Base-by-base conservation (phyloP, 1,140 invertebrate genomes). In the Pseudomyrmex dendroicus region DNA sequence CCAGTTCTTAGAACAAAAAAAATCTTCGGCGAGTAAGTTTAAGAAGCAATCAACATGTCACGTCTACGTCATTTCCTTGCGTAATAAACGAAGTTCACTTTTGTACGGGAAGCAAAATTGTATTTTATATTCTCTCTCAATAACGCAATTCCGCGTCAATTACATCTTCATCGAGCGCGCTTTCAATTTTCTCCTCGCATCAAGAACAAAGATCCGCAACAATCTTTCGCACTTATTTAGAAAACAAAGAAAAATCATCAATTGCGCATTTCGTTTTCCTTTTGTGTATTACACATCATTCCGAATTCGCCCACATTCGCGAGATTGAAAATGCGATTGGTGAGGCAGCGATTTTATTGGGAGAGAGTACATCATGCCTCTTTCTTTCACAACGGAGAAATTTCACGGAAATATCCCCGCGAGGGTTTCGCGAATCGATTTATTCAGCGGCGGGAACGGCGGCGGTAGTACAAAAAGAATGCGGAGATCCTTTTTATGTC, bases 351-450 rank as follows among this genome's bases (percentile, higher is more conserved):
- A 80, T 80, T 80, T 80, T 80, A 72, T 80, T 66, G 22, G 22
- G 20, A 72, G 12, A 17, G 20, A 72, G 12, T 72, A 13, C 44
- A 50, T 22, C 12, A 12, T 17, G 0, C 48, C n/a, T 50, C 20
- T 77, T 56, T 13, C n/a, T 68, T 15, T 61, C 15, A 2, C 22
- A n/a, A 35, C 5, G 4, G 44, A 59, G 15, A 35, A 72, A 80
- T 80, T 70, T 61, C 22, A 72, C 22, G 20, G 1, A 25, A 15
- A 50, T 54, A 72, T 59, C 35, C 25, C 44, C 64, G 44, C 17
- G 8, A 25, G 63, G 57, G 52, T 22, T 72, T 61, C 59, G 52
- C 35, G 72, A 86, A 86, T 83, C 72, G 44, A 72, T 86, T 61
- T 72, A 44, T 4, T 48, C 15, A 22, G 64, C 20, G n/a, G 52